These are phyloP conservation scores for Phyllotreta cruciferae DNA, from an alignment of 2,888 invertebrate genomes.

Conservation along the genomic window DNA sequence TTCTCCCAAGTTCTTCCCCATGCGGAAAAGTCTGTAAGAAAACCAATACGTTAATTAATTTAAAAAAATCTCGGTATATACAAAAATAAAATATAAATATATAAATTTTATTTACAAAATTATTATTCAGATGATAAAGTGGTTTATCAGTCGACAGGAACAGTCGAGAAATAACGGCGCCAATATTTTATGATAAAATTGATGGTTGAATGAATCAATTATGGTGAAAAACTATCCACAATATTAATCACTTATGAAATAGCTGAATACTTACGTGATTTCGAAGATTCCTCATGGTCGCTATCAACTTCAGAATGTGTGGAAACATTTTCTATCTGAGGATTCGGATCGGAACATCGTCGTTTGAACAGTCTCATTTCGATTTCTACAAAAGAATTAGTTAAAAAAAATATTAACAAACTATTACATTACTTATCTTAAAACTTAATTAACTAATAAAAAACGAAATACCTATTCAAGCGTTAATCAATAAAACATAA, in stretches of 20 bases:
- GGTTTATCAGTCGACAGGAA: constrained; percentile 5
- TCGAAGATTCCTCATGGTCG: constrained; percentile 40
- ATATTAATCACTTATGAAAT: constrained; percentile 2
- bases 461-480: no score
- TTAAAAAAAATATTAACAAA: no score
- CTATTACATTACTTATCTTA: no score
- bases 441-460: no score
- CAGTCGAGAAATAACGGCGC: background rate
- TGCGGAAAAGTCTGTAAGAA: constrained; percentile 64
- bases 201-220: constrained; percentile 7
- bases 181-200: constrained; percentile 12
- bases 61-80: no score
- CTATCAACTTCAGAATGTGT: constrained; percentile 54
- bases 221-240: constrained; percentile 6
- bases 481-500: background rate
- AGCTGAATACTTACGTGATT: constrained; percentile 42
- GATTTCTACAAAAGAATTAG: constrained; percentile 29
- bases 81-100: background rate
- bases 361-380: constrained; percentile 65
- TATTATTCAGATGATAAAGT: background rate
- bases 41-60: background rate
- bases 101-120: constrained; percentile 2
- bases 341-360: constrained; percentile 65
- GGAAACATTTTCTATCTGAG: constrained; percentile 65
- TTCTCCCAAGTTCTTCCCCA: constrained; percentile 67